Base-by-base conservation (phyloP, 2,888 invertebrate genomes). In the Sialis lutaria region DNA sequence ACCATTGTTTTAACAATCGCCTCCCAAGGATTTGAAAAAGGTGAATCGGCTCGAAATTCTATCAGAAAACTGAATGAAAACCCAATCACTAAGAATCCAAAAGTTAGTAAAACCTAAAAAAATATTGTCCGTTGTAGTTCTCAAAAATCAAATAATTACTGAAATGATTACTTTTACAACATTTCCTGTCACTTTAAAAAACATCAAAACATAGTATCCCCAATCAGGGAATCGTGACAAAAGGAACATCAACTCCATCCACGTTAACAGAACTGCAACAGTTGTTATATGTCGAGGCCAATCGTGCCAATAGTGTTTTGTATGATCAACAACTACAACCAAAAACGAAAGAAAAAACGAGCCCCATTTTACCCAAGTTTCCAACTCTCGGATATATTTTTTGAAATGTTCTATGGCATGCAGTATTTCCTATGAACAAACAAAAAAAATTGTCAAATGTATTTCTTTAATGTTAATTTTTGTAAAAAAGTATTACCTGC, bases 201-300 rank as follows among this genome's bases (percentile, higher is more conserved):
- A 75, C 75, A 75, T 75, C 6, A 74, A 65, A 2, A 74, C 72
- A 58, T 73, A 73, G 55, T 72, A 72, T 1, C 74, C 74, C 65
- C 71, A 72, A 45, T 67, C 69, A 0, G 74, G 74, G 50, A 74
- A 72, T 46, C 74, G 63, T 1, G 74, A 73, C 2, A 74, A 56
- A 2, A 74, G 57, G 48, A 75, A 72, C 67, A 74, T 72, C 55
- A 74, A 63, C 53, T 75, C 72, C 8, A 71, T 54, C 75, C 75
- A 75, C 0, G 72, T 65, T 4, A 74, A 55, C 8, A 75, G 64
- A 30, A 74, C 53, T 1, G 74, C 70, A 6, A 69, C 50, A 0
- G 74, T 71, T 0, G 73, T 69, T 1, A 74, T 61, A 50, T 73
- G 70, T 4, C 71, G 58, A 0, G 67, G 63, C 70, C 71, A 70